Conservation (phyloP, 2,113 vertebrate species). For the Erythrolamprus reginae region DNA sequence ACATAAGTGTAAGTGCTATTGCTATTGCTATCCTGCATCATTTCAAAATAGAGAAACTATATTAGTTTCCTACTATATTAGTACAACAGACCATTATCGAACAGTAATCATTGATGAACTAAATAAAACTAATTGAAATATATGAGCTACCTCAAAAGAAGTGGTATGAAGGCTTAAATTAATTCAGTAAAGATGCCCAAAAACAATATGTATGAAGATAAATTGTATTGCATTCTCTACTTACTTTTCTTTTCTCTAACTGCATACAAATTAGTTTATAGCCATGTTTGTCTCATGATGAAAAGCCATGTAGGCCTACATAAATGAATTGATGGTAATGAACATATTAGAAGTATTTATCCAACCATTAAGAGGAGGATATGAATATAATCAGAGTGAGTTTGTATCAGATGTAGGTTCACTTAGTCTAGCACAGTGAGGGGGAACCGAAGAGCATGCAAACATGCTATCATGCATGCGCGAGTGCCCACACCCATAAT, state of each 20-base stretch:
- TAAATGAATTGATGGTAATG: not conserved
- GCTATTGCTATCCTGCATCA: not conserved
- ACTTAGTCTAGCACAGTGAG: no score
- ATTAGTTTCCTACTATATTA: conserved; percentile 13
- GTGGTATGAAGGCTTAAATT: not conserved
- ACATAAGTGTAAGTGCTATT: no score
- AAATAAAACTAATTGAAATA: conserved; percentile 15
- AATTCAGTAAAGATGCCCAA: not conserved
- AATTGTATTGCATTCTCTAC: not conserved
- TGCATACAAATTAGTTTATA: not conserved
- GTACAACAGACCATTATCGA: not conserved
- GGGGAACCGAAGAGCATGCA: no score
- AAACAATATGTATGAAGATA: not conserved
- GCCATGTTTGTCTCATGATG: not conserved
- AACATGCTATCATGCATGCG: no score
- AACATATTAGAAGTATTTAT: not conserved
- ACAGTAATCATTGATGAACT: not conserved
- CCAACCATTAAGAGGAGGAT: not conserved
- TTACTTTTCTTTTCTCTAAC: not conserved
- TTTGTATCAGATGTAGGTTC: not conserved
- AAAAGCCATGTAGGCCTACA: not conserved
- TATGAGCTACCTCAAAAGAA: not conserved
- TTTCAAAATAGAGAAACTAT: not conserved
- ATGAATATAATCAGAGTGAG: not conserved
- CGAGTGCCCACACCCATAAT: no score